Conservation (phyloP, 2,797 vertebrate species). For the Chromis chromis region DNA sequence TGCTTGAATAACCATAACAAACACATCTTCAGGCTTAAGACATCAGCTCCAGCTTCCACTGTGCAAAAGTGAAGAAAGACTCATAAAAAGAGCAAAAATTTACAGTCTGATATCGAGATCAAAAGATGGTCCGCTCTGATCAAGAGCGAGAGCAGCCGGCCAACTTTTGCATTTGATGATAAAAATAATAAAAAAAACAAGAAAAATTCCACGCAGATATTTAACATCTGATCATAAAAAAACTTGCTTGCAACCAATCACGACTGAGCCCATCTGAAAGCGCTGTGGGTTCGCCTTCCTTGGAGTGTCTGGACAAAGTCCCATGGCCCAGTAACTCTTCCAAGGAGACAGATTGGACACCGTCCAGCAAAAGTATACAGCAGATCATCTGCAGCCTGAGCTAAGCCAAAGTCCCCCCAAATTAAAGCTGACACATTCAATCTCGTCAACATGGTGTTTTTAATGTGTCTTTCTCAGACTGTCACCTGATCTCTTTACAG, state of each 20-base stretch:
- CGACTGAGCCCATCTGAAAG: constrained; percentile 64
- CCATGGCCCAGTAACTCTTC: constrained; percentile 79
- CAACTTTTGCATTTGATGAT: constrained; percentile 41
- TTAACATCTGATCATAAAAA: constrained; percentile 50
- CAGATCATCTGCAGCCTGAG: constrained; percentile 75
- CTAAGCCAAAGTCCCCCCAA: constrained; percentile 69
- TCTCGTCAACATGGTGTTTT: constrained; percentile 71
- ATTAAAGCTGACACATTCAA: constrained; percentile 82
- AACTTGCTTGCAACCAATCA: constrained; percentile 45
- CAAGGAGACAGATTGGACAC: constrained; percentile 80
- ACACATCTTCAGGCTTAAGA: constrained; percentile 5
- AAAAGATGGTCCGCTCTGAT: constrained; percentile 34
- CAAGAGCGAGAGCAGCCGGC: constrained; percentile 9
- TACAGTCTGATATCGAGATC: constrained; percentile 33
- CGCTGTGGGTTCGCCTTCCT: constrained; percentile 68
- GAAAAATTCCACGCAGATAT: constrained; percentile 42
- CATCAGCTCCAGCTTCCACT: not conserved
- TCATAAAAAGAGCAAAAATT: constrained; percentile 21
- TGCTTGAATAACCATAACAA: constrained; percentile 15
- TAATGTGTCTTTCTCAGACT: constrained; percentile 63
- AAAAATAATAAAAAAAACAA: constrained; percentile 36
- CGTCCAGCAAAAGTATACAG: constrained; percentile 77
- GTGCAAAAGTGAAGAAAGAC: not conserved
- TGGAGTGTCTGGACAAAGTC: constrained; percentile 78
- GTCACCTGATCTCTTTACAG: constrained; percentile 63